These are phyloP conservation scores for Hyphantria cunea DNA, from an alignment of 1,140 invertebrate species.

Conservation along the genomic window DNA sequence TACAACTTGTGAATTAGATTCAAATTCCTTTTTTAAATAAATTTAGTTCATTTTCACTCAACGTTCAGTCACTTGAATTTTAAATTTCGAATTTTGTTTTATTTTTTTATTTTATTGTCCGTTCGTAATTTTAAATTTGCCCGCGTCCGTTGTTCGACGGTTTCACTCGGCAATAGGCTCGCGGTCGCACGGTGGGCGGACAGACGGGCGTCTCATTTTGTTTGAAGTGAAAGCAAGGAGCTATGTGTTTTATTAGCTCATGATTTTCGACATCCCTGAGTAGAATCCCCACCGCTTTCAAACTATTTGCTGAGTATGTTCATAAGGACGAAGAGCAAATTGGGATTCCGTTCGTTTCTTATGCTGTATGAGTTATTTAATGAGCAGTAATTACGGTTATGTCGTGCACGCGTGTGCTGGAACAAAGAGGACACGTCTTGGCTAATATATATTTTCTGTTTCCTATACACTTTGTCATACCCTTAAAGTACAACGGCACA, in stretches of 20 bases:
- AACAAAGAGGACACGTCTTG: conserved; percentile 28
- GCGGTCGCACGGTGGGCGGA: conserved; percentile 47
- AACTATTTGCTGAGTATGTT: conserved; percentile 48
- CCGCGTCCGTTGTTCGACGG: conserved; percentile 59
- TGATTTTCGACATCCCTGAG: conserved; percentile 74
- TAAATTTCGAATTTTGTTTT: conserved; percentile 5
- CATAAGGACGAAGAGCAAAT: conserved; percentile 10
- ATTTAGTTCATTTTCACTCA: conserved; percentile 30
- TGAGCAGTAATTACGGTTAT: conserved; percentile 16
- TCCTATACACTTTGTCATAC: conserved; percentile 22
- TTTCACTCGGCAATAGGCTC: conserved; percentile 54
- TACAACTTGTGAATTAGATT: background rate
- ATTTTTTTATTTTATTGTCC: conserved; percentile 26
- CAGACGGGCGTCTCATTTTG: conserved; percentile 62
- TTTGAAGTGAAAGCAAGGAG: conserved; percentile 75
- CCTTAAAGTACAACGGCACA: conserved; percentile 17
- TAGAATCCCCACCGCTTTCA: conserved; percentile 48
- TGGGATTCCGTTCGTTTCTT: conserved; percentile 3
- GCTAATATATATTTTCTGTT: conserved; percentile 3
- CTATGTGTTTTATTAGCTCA: conserved; percentile 73
- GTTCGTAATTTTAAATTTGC: conserved; percentile 38
- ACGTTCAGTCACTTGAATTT: conserved; percentile 19
- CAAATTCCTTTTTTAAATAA: conserved; percentile 22
- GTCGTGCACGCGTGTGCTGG: conserved; percentile 11
- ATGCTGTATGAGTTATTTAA: conserved; percentile 12